Evolutionary conservation across 2,113 vertebrate genomes (phyloP).

Genomic region (Rhegmatorhina hoffmannsi): DNA sequence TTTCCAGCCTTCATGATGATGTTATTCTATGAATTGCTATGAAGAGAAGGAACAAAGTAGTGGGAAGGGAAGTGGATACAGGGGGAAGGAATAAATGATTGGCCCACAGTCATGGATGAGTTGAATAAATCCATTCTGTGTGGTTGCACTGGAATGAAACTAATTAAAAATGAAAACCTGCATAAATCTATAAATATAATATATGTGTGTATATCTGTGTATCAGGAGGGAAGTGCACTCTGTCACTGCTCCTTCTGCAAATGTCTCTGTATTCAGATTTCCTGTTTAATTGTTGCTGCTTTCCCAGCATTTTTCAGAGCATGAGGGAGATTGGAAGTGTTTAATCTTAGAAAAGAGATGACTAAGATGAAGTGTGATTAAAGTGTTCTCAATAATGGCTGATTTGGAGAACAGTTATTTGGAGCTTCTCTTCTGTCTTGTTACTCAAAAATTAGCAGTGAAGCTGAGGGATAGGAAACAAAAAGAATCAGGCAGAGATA

Average conservation of each 20-base stretch:
- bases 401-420: neutral
- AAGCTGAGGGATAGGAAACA: neutral
- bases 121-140: neutral
- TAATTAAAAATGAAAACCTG: neutral
- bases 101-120: accelerated
- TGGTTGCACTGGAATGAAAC: neutral
- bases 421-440: neutral
- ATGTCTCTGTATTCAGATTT: neutral
- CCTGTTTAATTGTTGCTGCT: constrained; percentile 1
- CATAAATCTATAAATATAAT: neutral
- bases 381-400: neutral
- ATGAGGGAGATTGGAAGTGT: neutral
- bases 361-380: neutral
- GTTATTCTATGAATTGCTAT: neutral
- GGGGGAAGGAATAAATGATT: neutral
- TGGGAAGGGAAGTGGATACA: neutral
- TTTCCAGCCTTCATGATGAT: neutral
- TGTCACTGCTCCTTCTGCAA: neutral
- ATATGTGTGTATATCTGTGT: neutral
- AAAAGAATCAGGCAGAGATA: neutral
- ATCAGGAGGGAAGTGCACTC: neutral
- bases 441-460: neutral
- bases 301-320: neutral
- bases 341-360: neutral
- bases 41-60: neutral